phyloP scores from a whole-genome alignment of 1,140 invertebrate genomes.

The Bombus soroeensis region DNA sequence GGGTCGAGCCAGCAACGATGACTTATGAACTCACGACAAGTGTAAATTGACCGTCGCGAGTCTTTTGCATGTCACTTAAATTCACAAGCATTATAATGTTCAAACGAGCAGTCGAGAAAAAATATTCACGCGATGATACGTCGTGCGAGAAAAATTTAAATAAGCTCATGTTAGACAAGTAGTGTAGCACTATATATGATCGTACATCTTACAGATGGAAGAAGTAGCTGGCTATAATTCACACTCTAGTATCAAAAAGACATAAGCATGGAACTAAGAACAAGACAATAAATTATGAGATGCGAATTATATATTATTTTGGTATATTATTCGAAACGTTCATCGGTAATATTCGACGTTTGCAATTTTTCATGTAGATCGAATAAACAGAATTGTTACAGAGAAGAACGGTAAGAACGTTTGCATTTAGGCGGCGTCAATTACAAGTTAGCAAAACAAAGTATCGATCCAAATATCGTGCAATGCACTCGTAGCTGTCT shows the following conservation, averaged over 20 bases:
- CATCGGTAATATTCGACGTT: too few species aligned
- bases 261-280: too few species aligned
- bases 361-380: too few species aligned
- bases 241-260: background rate
- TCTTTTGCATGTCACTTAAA: background rate
- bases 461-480: slow-evolving; percentile 23
- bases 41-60: background rate
- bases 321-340: too few species aligned
- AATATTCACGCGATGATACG: background rate
- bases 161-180: background rate
- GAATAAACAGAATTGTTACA: too few species aligned
- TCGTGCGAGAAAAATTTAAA: background rate
- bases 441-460: slow-evolving; percentile 1
- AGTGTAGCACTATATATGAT: background rate
- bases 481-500: background rate
- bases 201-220: background rate
- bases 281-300: too few species aligned
- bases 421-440: background rate
- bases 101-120: background rate
- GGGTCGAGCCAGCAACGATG: background rate
- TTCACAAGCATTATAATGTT: background rate
- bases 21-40: background rate
- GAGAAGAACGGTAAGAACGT: background rate
- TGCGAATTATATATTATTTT: too few species aligned
- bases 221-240: background rate